Conservation (phyloP, 2,888 invertebrate species). For the Leptopilina drosophilae region DNA sequence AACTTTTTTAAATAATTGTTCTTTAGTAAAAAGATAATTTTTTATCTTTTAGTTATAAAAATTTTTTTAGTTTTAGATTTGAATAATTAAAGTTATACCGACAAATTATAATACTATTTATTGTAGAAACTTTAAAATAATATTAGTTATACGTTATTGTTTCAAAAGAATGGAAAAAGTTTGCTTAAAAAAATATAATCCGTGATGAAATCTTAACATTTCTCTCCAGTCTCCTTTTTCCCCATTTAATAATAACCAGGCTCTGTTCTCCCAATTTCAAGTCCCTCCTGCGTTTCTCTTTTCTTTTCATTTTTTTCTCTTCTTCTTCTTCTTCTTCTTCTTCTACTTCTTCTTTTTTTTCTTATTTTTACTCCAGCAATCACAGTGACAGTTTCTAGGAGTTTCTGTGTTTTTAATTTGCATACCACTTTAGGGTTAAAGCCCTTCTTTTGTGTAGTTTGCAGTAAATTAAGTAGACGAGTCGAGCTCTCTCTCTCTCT, state of each 20-base stretch:
- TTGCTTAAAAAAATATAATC: background rate
- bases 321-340: background rate
- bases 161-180: background rate
- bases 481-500: background rate
- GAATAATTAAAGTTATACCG: no score
- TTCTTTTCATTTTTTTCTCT: background rate
- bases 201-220: constrained; percentile 12
- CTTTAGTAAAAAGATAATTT: no score
- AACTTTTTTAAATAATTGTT: no score
- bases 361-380: constrained; percentile 27
- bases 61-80: no score
- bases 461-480: constrained; percentile 36
- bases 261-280: constrained; percentile 17
- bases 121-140: background rate
- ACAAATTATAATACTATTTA: no score
- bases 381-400: constrained; percentile 28
- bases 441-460: constrained; percentile 26
- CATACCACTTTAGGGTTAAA: constrained; percentile 26
- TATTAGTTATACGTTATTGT: no score
- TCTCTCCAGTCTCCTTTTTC: constrained; percentile 12
- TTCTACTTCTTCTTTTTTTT: background rate
- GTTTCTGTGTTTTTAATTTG: constrained; percentile 34
- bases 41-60: no score
- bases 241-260: constrained; percentile 9
- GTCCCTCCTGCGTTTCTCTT: constrained; percentile 4